Conservation (phyloP, 2,797 vertebrate genomes). For the Oreochromis mossambicus region DNA sequence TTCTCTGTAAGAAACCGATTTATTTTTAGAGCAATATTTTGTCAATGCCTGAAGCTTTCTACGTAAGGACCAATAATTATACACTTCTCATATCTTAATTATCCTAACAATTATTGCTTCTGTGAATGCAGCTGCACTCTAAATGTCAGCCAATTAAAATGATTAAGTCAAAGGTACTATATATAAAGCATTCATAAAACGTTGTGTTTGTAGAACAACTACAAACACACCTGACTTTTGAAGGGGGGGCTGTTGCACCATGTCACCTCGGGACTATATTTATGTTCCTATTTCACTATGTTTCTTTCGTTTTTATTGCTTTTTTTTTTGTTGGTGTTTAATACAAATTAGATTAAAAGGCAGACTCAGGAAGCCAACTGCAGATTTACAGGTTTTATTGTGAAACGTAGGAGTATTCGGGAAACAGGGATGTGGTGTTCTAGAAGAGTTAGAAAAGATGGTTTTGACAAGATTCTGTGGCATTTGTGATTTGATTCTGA, state of each 20-base stretch:
- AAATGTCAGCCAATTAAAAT: conserved; percentile 8
- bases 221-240: not conserved
- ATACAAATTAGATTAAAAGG: not conserved
- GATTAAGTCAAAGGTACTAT: not conserved
- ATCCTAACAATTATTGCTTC: conserved; percentile 10
- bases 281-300: not conserved
- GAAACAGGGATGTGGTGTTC: not conserved
- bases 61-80: not conserved
- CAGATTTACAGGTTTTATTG: not conserved
- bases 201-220: too few relatives aligned
- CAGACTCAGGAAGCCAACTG: not conserved
- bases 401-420: not conserved
- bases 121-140: not conserved
- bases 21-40: not conserved
- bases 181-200: too few relatives aligned
- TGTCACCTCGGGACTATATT: not conserved
- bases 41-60: not conserved
- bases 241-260: not conserved
- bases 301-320: not conserved
- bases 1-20: not conserved
- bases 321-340: not conserved
- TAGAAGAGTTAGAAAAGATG: not conserved
- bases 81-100: not conserved
- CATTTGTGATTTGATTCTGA: not conserved
- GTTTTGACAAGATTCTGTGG: not conserved